Percentiles rank a stretch among this genome's conserved stretches.
Evolutionary conservation across 2,888 invertebrate species (phyloP).

Genomic region (Pherbina coryleti): DNA sequence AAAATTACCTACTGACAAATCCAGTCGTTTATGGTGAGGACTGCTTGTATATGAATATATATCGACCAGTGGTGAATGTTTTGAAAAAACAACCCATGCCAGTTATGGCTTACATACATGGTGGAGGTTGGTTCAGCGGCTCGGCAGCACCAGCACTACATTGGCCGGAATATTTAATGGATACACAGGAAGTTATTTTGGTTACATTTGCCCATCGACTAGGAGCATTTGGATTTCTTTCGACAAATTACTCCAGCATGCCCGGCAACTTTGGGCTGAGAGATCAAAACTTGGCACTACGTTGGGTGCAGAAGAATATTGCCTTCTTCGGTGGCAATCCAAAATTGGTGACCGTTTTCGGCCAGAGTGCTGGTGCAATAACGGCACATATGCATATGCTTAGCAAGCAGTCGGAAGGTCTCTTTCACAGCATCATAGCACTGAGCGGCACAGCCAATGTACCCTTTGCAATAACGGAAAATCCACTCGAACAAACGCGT

Average conservation of each 20-base stretch:
- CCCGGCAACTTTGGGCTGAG: conserved; percentile 72
- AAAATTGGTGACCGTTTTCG: conserved; percentile 69
- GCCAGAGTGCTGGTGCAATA: conserved; percentile 71
- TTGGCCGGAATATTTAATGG: conserved; percentile 72
- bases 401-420: conserved; percentile 63
- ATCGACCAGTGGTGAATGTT: conserved; percentile 61
- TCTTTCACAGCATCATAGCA: conserved; percentile 70
- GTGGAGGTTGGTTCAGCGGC: conserved; percentile 72
- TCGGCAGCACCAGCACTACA: conserved; percentile 66
- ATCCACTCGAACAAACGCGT: conserved; percentile 64
- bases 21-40: conserved; percentile 70
- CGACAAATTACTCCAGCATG: conserved; percentile 69
- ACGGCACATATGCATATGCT: conserved; percentile 71
- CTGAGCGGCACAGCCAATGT: conserved; percentile 71
- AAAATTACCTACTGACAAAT: conserved; percentile 68
- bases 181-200: conserved; percentile 69
- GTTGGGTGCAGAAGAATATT: conserved; percentile 71
- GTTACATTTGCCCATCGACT: conserved; percentile 71
- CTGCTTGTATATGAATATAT: conserved; percentile 72
- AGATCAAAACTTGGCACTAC: conserved; percentile 70
- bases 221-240: conserved; percentile 69
- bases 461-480: conserved; percentile 61
- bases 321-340: conserved; percentile 69
- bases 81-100: conserved; percentile 55
- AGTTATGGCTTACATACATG: conserved; percentile 72